phyloP scores from a whole-genome alignment of 2,113 vertebrate species.

The Eidolon helvum region DNA sequence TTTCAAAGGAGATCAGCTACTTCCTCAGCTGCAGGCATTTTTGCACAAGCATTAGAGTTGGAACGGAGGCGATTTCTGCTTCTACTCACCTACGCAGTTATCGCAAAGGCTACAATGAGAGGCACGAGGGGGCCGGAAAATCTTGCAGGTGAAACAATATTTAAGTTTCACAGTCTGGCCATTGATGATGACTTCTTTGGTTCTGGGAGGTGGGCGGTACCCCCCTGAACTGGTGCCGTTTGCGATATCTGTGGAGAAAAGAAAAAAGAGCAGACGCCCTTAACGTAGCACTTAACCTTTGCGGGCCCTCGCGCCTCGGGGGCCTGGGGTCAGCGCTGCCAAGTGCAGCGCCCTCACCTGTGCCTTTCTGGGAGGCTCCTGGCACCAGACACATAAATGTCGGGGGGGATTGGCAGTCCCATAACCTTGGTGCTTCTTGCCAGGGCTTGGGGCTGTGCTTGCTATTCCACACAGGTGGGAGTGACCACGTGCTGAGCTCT shows the following conservation, averaged over 20 bases:
- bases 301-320: not conserved
- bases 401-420: rapidly evolving
- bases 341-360: not conserved
- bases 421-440: rapidly evolving
- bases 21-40: not conserved
- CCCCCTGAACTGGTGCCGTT: slow-evolving; percentile 93
- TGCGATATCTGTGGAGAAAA: slow-evolving; percentile 88
- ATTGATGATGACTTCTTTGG: slow-evolving; percentile 96
- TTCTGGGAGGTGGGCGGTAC: slow-evolving; percentile 96
- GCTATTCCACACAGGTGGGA: rapidly evolving
- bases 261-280: not conserved
- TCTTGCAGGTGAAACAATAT: slow-evolving; percentile 99
- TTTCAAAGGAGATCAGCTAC: not conserved
- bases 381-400: not conserved
- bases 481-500: not conserved
- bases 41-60: not conserved
- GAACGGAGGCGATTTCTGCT: not conserved
- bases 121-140: slow-evolving; percentile 97
- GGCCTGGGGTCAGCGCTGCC: not conserved
- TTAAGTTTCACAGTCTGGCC: slow-evolving; percentile 98
- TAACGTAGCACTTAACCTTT: not conserved
- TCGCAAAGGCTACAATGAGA: slow-evolving; percentile 99
- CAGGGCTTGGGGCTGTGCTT: rapidly evolving
- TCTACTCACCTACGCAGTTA: slow-evolving; percentile 97
- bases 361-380: not conserved